Evolutionary conservation across 2,888 invertebrate genomes (phyloP), one percentile per base, ranked within the genome.

Genomic region (Quadriops clusia): DNA sequence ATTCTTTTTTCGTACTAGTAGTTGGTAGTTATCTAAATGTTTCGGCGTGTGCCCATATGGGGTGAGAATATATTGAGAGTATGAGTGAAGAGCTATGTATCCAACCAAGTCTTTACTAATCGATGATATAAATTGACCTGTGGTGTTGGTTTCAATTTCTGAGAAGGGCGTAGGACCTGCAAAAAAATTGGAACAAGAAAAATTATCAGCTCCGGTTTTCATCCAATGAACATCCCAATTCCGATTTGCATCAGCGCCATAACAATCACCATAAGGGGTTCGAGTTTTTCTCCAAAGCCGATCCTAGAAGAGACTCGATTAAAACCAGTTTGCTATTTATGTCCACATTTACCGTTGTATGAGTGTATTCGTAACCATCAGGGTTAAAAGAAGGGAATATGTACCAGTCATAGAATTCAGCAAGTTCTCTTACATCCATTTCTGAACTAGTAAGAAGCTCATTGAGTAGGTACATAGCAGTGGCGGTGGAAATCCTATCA

Each of bases 21-120:
- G 67, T 28, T 66, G 41, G 37, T 71, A 67, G 44, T 72, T 72
- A 0, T 63, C 68, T 5, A 68, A 47, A 32, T 68, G 67, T 1
- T 60, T 55, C 0, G 50, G 53, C 8, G 72, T 70, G 41, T 75
- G 70, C 1, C 80, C 79, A 50, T 73, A 80, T 0, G 80, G 77
- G 30, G 74, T 54, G 27, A 80, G 52, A 8, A 79, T 51, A 11
- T 70, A 58, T 43, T 82, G 80, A 0, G 77, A 71, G 41, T 67
- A 79, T 2, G 80, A 74, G 50, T 82, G 82, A 49, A 81, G 70
- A 0, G 74, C 67, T 1, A 82, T 49, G 45, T 79, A 82, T 20
- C 73, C 50, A 21, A 68, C 66, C 10, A 76, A 59, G 24, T 64
- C 54, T 9, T 62, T 55, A 8, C 62, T 54, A 32, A 75, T 48